Evolutionary conservation across 2,797 vertebrate species (phyloP), one percentile per base, ranked within the genome.

Genomic region (Chiroxiphia lanceolata): DNA sequence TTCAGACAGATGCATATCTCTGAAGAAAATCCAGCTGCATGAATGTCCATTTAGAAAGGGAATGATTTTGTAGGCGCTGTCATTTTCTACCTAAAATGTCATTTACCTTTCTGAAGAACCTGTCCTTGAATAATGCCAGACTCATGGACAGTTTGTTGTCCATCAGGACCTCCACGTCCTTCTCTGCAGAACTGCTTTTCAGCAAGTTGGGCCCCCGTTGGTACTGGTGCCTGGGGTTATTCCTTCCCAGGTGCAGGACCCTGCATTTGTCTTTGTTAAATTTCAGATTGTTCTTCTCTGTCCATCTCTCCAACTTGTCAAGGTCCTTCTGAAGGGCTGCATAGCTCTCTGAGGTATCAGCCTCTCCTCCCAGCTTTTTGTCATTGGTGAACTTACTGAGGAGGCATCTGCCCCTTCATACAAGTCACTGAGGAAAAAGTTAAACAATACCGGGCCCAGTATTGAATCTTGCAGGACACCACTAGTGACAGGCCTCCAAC

Each of bases 151-250:
- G 38, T 8, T 45, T 22, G 6, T 7, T 75, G 34, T 31, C 34
- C 40, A 40, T 6, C 56, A 61, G 25, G 6, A 53, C 16, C 26
- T 9, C 8, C 40, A 47, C 31, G 8, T 68, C 25, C 40, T 42
- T 34, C 61, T 88, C 31, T 1, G 1, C n/a, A 53, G 69, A 67
- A n/a, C 38, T 60, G 38, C 61, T 13, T 33, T 33, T 40, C 54
- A 61, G 31, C 31, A 61, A 26, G 1, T 10, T 14, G 31, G 26
- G 17, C 29, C 29, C 40, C 29, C 75, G 25, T 26, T 54, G 47
- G 31, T 53, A 2, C 31, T 11, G 8, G 13, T 74, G 15, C 13
- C 59, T 1, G 0, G n/a, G n/a, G 5, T 47, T 81, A 11, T 47
- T 74, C 25, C 17, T 68, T n/a, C 25, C 6, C 60, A 31, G 9